Percentiles rank a stretch among this genome's conserved stretches.
Conservation (phyloP, 2,888 invertebrate genomes). For the Boloria selene region DNA sequence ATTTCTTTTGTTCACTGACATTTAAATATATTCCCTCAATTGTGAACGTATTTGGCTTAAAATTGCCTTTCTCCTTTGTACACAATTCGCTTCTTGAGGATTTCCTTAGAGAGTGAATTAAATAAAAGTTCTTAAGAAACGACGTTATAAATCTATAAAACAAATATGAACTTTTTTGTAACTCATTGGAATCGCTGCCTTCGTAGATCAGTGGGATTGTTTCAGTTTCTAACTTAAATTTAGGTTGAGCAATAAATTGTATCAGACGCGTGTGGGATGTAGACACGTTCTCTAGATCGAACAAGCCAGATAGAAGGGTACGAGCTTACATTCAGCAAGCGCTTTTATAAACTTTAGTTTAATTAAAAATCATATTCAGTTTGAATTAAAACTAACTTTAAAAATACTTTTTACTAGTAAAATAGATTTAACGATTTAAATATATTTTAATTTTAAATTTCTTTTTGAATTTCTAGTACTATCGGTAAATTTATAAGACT, state of each 20-base stretch:
- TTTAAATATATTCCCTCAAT: no score
- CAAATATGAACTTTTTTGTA: constrained; percentile 38
- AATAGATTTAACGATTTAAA: no score
- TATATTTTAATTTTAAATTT: no score
- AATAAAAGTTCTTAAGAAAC: constrained; percentile 7
- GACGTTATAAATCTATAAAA: constrained; percentile 34
- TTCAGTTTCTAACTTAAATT: constrained; percentile 53
- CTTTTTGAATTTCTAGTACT: no score
- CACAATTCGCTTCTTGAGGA: neutral
- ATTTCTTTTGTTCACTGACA: no score
- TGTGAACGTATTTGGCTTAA: no score
- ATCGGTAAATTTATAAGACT: no score
- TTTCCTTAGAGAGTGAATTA: neutral
- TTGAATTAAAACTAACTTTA: no score
- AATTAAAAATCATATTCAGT: no score
- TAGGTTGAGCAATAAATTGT: constrained; percentile 55
- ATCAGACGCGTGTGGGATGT: constrained; percentile 46
- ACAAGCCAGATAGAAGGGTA: constrained; percentile 8
- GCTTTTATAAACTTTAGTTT: neutral
- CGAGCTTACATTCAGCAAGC: neutral
- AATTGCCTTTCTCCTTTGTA: neutral
- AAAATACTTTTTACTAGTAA: no score
- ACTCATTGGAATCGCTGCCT: constrained; percentile 41
- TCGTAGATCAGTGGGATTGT: constrained; percentile 51
- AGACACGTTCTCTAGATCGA: constrained; percentile 18